phyloP scores from a whole-genome alignment of 2,797 vertebrate genomes.

The Peromyscus attwateri region DNA sequence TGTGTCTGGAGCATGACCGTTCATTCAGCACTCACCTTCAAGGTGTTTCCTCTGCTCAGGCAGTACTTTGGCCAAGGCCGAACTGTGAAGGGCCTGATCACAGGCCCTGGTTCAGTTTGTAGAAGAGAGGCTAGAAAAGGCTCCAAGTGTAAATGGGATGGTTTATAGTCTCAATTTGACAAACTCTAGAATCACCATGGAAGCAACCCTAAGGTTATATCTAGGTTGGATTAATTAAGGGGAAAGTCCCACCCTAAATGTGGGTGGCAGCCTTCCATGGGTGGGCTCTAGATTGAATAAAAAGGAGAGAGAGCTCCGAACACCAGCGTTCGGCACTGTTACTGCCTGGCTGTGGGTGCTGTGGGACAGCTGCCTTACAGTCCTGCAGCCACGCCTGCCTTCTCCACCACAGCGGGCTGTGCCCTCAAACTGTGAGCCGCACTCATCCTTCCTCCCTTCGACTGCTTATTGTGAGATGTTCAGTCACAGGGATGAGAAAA shows the following conservation, averaged over 20 bases:
- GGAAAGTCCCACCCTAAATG: background rate
- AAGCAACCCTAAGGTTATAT: background rate
- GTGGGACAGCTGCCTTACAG: background rate
- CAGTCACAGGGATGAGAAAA: background rate
- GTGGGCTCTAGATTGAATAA: background rate
- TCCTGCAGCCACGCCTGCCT: background rate
- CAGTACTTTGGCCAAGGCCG: background rate
- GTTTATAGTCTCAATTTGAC: background rate
- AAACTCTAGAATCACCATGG: background rate
- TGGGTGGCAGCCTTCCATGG: background rate
- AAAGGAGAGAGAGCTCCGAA: background rate
- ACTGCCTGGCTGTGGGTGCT: background rate
- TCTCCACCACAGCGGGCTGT: background rate
- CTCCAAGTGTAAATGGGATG: background rate
- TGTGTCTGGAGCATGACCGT: background rate
- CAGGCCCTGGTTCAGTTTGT: background rate
- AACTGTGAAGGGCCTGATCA: background rate
- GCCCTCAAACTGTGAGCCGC: background rate
- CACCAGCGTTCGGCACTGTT: too few relatives aligned
- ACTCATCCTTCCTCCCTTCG: background rate
- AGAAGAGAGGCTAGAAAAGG: background rate
- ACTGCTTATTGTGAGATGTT: background rate
- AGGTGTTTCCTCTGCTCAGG: too few relatives aligned
- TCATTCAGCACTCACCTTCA: background rate
- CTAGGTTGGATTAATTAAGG: background rate